phyloP scores from a whole-genome alignment of 2,888 invertebrate genomes.

The Branchellion lobata region DNA sequence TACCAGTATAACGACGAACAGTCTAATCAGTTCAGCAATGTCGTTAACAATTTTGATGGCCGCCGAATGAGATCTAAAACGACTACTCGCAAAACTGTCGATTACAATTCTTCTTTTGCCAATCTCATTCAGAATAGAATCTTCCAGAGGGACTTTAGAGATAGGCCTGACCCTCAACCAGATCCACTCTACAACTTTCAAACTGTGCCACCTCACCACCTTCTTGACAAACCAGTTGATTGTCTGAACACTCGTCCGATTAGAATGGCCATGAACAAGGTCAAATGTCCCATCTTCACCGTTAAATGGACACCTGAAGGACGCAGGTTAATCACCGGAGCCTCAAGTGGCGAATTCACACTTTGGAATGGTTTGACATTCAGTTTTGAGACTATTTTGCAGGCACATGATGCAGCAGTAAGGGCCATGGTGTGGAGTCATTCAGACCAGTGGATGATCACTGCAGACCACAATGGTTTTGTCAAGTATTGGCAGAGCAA shows the following conservation, averaged over 20 bases:
- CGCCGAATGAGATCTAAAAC: conserved; percentile 85
- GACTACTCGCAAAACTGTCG: conserved; percentile 94
- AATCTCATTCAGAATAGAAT: conserved; percentile 76
- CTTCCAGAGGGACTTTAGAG: conserved; percentile 90
- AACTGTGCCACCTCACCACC: conserved; percentile 87
- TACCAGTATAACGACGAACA: background rate
- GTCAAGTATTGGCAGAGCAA: conserved; percentile 99
- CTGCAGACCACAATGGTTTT: conserved; percentile 95
- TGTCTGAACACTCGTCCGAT: conserved; percentile 81
- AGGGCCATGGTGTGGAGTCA: conserved; percentile 99
- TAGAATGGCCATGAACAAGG: conserved; percentile 98
- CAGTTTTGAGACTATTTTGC: conserved; percentile 99
- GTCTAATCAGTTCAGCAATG: background rate
- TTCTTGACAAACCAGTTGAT: conserved; percentile 91
- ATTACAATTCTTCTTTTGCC: conserved; percentile 92
- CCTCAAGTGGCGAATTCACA: conserved; percentile 98
- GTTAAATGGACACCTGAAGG: conserved; percentile 93
- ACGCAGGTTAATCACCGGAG: conserved; percentile 91
- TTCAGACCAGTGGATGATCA: conserved; percentile 99
- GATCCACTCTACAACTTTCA: conserved; percentile 80
- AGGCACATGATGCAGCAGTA: conserved; percentile 99
- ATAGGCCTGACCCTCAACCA: conserved; percentile 84
- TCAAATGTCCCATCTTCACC: conserved; percentile 93
- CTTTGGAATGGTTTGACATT: conserved; percentile 99
- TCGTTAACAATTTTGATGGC: conserved; percentile 71